Evolutionary conservation across 2,888 invertebrate genomes (phyloP).

Genomic region (Amiota communis): DNA sequence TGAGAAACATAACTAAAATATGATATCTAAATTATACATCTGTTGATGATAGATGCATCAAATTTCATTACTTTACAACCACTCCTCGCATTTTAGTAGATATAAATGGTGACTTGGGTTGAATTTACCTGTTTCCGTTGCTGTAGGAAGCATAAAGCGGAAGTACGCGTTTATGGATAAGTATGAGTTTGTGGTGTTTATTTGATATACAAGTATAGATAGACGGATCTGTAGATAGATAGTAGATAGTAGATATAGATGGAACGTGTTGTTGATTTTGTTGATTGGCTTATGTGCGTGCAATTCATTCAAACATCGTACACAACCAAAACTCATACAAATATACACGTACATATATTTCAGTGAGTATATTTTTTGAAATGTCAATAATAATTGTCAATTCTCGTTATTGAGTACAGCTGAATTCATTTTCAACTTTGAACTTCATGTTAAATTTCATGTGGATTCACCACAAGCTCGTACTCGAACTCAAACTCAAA

Average conservation of each 20-base stretch:
- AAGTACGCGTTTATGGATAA: constrained; percentile 32
- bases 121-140: background rate
- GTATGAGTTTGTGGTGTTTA: constrained; percentile 34
- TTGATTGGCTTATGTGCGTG: constrained; percentile 56
- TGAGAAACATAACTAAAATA: too few relatives aligned
- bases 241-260: constrained; percentile 16
- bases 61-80: too few relatives aligned
- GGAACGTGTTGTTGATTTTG: constrained; percentile 60
- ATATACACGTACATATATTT: constrained; percentile 20
- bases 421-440: background rate
- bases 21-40: too few relatives aligned
- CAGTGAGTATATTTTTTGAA: constrained; percentile 5
- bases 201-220: constrained; percentile 37
- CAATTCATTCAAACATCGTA: constrained; percentile 3
- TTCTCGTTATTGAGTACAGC: constrained; percentile 37
- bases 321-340: constrained; percentile 42
- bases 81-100: too few relatives aligned
- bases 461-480: too few relatives aligned
- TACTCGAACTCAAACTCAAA: too few relatives aligned
- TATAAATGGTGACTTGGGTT: too few relatives aligned
- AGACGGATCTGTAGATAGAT: background rate
- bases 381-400: constrained; percentile 58
- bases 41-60: too few relatives aligned
- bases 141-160: constrained; percentile 21
- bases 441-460: too few relatives aligned